Conservation (phyloP, 2,888 invertebrate genomes). For the Epistrophe eligans region DNA sequence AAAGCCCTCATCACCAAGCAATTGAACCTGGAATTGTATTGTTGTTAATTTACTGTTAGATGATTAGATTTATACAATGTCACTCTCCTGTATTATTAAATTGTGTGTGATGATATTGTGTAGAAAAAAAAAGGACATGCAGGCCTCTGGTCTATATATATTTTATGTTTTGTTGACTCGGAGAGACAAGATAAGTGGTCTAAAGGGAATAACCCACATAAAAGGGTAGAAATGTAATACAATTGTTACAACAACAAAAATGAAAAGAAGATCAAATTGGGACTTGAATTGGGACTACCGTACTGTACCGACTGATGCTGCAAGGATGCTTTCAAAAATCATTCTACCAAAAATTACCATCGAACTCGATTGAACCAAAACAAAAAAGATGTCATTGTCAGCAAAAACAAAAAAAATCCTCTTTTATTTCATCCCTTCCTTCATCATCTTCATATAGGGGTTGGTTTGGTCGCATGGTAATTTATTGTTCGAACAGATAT, state of each 20-base stretch:
- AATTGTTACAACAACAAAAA: background rate
- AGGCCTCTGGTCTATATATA: background rate
- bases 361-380: conserved; percentile 31
- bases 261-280: conserved; percentile 8
- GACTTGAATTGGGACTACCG: conserved; percentile 5
- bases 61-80: conserved; percentile 23
- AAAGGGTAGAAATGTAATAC: conserved; percentile 17
- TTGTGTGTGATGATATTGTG: background rate
- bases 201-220: conserved; percentile 26
- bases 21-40: conserved; percentile 38
- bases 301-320: background rate
- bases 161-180: conserved; percentile 23
- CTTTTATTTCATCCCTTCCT: background rate
- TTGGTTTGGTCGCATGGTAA: background rate
- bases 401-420: background rate
- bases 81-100: background rate
- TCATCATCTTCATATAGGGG: background rate
- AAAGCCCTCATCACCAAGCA: conserved; percentile 31
- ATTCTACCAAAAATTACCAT: conserved; percentile 26
- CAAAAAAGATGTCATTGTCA: conserved; percentile 20
- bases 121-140: conserved; percentile 5
- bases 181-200: conserved; percentile 26
- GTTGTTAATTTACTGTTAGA: conserved; percentile 26
- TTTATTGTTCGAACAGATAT: background rate
- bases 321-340: conserved; percentile 19